These are phyloP conservation scores for Petroica traversi DNA, from an alignment of 2,113 vertebrate genomes.

Conservation along the genomic window DNA sequence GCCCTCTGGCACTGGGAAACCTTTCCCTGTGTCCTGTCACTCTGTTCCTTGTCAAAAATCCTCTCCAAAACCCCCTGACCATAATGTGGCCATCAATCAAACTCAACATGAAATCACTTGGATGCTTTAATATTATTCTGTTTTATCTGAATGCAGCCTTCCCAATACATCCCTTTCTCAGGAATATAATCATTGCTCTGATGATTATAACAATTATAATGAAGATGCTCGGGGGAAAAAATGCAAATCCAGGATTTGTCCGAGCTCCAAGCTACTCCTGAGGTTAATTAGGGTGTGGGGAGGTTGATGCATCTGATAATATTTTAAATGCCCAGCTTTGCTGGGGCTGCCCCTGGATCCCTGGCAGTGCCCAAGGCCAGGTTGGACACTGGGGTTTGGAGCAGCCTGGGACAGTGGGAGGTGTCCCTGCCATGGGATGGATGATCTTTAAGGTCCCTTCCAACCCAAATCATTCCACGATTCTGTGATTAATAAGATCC, in stretches of 20 bases:
- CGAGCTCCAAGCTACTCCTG: not conserved
- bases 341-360: not conserved
- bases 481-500: not conserved
- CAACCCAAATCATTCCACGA: not conserved
- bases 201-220: not conserved
- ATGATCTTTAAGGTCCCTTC: accelerated
- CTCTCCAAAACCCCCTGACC: not conserved
- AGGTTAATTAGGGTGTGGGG: not conserved
- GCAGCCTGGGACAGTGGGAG: not conserved
- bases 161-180: not conserved
- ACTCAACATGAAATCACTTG: not conserved
- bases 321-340: not conserved
- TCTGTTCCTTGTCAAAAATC: not conserved
- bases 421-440: not conserved
- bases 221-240: not conserved
- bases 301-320: not conserved
- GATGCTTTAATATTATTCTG: not conserved
- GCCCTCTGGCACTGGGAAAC: accelerated
- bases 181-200: not conserved
- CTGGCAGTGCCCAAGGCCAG: not conserved
- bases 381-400: not conserved
- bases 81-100: not conserved
- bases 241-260: not conserved
- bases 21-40: not conserved
- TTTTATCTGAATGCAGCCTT: not conserved